A percentile compares a stretch with the other conserved stretches of the same genome.
Conservation (phyloP, 2,113 vertebrate genomes). For the Sciurus niger region DNA sequence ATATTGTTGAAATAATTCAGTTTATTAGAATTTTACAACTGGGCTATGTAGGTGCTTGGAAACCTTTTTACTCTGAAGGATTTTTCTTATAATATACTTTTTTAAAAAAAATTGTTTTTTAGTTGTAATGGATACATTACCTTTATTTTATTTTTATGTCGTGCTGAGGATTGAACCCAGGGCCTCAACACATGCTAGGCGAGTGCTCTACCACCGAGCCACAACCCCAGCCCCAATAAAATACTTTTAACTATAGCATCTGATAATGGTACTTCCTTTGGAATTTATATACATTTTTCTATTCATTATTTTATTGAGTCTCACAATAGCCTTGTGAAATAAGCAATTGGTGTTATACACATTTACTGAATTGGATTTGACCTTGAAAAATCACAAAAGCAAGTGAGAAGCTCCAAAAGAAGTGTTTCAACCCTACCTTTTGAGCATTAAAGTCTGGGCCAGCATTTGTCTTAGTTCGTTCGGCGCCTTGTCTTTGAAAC, state of each 20-base stretch:
- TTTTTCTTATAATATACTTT: background rate
- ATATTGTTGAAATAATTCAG: background rate
- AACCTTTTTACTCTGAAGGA: background rate
- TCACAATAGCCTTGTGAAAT: background rate
- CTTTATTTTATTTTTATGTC: too few species aligned
- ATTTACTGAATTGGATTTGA: background rate
- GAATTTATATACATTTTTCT: background rate
- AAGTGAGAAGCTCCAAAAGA: constrained; percentile 54
- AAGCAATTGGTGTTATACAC: background rate
- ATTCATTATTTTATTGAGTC: background rate
- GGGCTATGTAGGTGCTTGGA: background rate
- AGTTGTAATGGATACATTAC: too few species aligned
- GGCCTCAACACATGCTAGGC: too few species aligned
- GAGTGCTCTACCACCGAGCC: too few species aligned
- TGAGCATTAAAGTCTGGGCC: constrained; percentile 92
- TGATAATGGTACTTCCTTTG: background rate
- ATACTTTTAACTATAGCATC: background rate
- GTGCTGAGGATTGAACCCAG: too few species aligned
- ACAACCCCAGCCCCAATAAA: background rate
- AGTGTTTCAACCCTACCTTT: constrained; percentile 90
- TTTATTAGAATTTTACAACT: constrained; percentile 13
- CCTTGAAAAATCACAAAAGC: constrained; percentile 60
- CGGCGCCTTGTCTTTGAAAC: constrained; percentile 79
- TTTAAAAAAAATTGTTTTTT: too few species aligned
- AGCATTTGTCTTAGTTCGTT: constrained; percentile 89